Evolutionary conservation across 2,797 vertebrate genomes (phyloP).

Genomic region (Knipowitschia caucasica): DNA sequence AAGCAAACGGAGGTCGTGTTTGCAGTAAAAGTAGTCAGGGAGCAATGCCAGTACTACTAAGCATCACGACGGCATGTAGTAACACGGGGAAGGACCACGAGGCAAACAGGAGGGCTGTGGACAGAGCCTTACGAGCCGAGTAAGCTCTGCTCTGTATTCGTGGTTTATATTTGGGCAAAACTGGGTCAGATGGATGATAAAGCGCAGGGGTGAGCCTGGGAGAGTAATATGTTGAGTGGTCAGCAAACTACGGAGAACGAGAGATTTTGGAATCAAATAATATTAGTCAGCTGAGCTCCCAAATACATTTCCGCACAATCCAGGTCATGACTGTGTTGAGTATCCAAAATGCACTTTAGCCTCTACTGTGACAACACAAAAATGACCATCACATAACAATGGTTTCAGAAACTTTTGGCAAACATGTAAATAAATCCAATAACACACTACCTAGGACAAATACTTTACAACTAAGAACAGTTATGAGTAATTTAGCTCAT

Average conservation of each 20-base stretch:
- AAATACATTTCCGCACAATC: not conserved
- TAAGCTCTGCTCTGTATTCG: slow-evolving; percentile 58
- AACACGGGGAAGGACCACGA: slow-evolving; percentile 58
- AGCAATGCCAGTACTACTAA: slow-evolving; percentile 58
- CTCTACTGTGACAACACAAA: no score
- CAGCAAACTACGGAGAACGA: slow-evolving; percentile 7
- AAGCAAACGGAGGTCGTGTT: slow-evolving; percentile 34
- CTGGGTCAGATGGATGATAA: slow-evolving; percentile 64
- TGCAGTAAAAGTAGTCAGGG: slow-evolving; percentile 37
- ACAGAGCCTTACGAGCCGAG: slow-evolving; percentile 53
- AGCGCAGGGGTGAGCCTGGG: slow-evolving; percentile 26
- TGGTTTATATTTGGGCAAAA: slow-evolving; percentile 52
- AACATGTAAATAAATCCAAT: no score
- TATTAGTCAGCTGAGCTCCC: slow-evolving; percentile 1
- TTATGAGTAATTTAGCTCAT: no score
- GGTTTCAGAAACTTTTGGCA: no score
- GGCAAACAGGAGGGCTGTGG: slow-evolving; percentile 61
- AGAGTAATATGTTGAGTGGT: slow-evolving; percentile 31
- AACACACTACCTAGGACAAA: no score
- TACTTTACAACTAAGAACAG: no score
- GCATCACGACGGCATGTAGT: slow-evolving; percentile 66
- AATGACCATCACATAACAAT: no score
- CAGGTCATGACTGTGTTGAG: no score
- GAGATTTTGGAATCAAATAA: slow-evolving; percentile 8
- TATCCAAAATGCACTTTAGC: no score